Base-by-base conservation (phyloP, 2,888 invertebrate genomes). In the Drosophila borborema region DNA sequence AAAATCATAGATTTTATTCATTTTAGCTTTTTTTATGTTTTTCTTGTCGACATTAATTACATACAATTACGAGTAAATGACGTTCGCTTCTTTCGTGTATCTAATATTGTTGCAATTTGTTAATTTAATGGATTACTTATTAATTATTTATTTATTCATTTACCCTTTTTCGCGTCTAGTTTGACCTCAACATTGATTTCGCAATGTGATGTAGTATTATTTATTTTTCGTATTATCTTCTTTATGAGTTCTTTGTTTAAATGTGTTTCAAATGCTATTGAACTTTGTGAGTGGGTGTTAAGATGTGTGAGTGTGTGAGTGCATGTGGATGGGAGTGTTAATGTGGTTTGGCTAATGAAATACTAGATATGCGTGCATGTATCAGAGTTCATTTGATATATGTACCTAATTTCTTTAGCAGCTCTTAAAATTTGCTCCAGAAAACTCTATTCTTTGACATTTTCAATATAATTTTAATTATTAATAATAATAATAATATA, bases 1-100 rank as follows among this genome's bases (percentile, higher is more conserved):
- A 86, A 89, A 82, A 84, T 83, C 80, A 81, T 77, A 73, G 83
- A 82, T 80, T 80, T 80, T 80, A 80, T 81, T 81, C 59, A 66
- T 61, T 64, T 84, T 78, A 62, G 66, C 68, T 36, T 53, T 69
- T 72, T 68, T 53, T 61, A 46, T 61, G 40, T 45, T 64, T 63
- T 36, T 60, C 49, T 69, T 73, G 55, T 72, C 38, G 80, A 82
- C 77, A 76, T 76, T 69, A 76, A 67, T 69, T 80, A 80, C 80
- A 80, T 72, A 72, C 69, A 82, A 66, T 76, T 75, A 68, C 64
- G 66, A 76, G 43, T 80, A 76, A 80, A 77, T 80, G 66, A 73
- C 66, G 38, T 71, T 64, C 62, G 61, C 62, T 40, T 67, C 63
- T 41, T 45, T 74, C 54, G 38, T 80, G 74, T 77, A 56, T 77